These are phyloP conservation scores for Eristalis intricaria DNA, from an alignment of 2,888 invertebrate species.

Conservation along the genomic window DNA sequence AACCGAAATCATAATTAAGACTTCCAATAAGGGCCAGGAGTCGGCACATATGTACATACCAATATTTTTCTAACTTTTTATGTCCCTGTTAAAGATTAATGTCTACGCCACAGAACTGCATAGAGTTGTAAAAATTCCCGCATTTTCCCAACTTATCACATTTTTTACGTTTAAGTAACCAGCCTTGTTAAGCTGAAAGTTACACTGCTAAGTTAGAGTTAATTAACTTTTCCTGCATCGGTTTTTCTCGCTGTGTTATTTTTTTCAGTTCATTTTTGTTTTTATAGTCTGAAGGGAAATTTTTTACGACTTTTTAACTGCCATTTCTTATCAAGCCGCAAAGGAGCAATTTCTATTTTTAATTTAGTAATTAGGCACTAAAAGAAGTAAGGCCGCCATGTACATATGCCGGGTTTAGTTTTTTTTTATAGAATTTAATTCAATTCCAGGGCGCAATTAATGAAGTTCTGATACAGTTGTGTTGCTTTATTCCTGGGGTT, in stretches of 20 bases:
- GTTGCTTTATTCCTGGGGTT: not conserved
- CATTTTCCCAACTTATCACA: not conserved
- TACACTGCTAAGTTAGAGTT: conserved; percentile 20
- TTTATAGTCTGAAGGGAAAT: conserved; percentile 9
- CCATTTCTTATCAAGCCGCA: conserved; percentile 21
- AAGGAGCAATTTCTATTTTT: conserved; percentile 26
- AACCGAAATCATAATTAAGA: not conserved
- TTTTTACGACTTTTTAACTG: conserved; percentile 19
- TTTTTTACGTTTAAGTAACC: not conserved
- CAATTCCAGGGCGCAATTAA: not conserved
- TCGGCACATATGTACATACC: not conserved
- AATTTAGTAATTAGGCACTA: conserved; percentile 26
- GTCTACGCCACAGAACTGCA: not conserved
- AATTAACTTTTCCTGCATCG: conserved; percentile 29
- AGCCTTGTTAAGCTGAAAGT: conserved; percentile 11
- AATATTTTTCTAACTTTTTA: not conserved
- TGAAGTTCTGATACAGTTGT: not conserved
- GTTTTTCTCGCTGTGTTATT: not conserved
- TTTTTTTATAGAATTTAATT: not conserved
- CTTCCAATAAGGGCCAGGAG: not conserved
- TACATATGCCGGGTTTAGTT: not conserved
- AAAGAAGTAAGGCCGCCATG: conserved; percentile 2
- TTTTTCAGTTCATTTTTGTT: not conserved
- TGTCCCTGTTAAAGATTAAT: not conserved
- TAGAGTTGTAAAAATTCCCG: conserved; percentile 13